Evolutionary conservation across 2,888 invertebrate genomes (phyloP).

Genomic region (Horisme vitalbata): DNA sequence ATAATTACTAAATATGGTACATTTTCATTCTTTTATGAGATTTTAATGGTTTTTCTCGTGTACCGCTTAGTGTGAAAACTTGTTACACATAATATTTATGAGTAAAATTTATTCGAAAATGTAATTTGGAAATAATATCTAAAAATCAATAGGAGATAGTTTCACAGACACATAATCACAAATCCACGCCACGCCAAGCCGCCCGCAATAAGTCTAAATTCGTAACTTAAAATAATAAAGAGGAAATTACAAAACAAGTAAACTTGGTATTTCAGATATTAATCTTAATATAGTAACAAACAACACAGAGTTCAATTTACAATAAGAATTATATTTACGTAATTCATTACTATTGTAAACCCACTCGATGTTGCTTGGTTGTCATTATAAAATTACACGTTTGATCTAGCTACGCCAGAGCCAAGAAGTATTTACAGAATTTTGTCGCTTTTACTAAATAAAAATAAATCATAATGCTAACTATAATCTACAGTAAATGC

Average conservation of each 20-base stretch:
- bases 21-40: too few species aligned
- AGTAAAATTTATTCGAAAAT: too few species aligned
- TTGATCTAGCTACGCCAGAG: conserved; percentile 25
- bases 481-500: conserved; percentile 10
- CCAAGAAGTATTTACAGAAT: conserved; percentile 18
- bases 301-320: conserved; percentile 9
- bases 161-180: background rate
- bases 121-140: background rate
- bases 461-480: conserved; percentile 1
- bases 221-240: conserved; percentile 1
- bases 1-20: too few species aligned
- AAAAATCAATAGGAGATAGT: background rate
- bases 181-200: conserved; percentile 9
- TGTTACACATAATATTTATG: too few species aligned
- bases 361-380: conserved; percentile 4
- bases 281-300: too few species aligned
- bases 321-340: conserved; percentile 7
- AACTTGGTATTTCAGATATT: conserved; percentile 11
- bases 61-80: too few species aligned
- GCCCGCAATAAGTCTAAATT: conserved; percentile 14
- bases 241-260: conserved; percentile 3
- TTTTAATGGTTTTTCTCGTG: too few species aligned
- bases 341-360: background rate
- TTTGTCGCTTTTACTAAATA: conserved; percentile 8
- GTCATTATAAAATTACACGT: background rate